phyloP scores from a whole-genome alignment of 2,797 vertebrate genomes.

The Ptychadena robeensis region DNA sequence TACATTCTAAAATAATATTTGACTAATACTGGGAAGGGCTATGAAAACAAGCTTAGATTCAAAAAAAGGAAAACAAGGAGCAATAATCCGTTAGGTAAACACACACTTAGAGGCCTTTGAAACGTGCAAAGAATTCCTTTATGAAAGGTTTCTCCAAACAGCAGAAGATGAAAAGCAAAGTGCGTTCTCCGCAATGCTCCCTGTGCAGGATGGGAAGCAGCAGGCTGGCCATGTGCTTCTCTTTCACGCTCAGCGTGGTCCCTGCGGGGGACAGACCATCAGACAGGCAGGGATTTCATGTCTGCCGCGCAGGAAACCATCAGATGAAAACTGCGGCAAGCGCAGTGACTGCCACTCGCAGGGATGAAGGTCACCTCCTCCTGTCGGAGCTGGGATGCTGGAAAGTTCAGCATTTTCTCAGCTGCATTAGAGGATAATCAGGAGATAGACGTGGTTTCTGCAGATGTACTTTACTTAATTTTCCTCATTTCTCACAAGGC shows the following conservation, averaged over 20 bases:
- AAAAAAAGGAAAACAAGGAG: conserved; percentile 28
- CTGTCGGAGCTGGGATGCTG: background rate
- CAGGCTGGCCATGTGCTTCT: conserved; percentile 36
- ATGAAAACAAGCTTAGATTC: background rate
- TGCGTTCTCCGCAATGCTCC: background rate
- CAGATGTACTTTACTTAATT: background rate
- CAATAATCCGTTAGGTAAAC: conserved; percentile 44
- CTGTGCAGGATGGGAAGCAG: conserved; percentile 32
- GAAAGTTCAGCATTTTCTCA: conserved; percentile 31
- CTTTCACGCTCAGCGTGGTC: conserved; percentile 24
- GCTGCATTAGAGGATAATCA: background rate
- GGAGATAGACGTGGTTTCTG: background rate
- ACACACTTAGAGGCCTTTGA: conserved; percentile 4
- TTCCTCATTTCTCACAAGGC: background rate
- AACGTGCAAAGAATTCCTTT: background rate
- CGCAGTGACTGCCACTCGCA: background rate
- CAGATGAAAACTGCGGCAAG: conserved; percentile 8
- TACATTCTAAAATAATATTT: background rate
- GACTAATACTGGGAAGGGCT: conserved; percentile 3
- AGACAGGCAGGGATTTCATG: conserved; percentile 41
- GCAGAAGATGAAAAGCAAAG: conserved; percentile 18
- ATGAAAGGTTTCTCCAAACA: conserved; percentile 20
- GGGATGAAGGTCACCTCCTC: conserved; percentile 45
- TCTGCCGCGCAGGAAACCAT: conserved; percentile 11
- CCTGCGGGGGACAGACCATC: conserved; percentile 28